phyloP scores from a whole-genome alignment of 2,888 invertebrate genomes.

The Spisula solida region DNA sequence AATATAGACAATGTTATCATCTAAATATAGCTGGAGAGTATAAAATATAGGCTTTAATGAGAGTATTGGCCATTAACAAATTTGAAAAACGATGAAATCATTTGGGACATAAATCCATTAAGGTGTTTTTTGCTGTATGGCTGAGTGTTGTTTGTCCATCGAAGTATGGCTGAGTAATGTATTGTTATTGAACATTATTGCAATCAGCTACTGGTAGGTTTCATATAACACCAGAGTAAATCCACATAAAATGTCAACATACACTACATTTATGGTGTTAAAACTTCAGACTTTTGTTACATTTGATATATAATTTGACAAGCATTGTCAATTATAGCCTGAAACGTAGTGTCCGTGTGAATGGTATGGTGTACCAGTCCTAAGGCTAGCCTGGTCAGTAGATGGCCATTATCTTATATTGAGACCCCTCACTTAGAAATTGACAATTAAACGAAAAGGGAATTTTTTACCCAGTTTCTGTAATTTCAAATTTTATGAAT shows the following conservation, averaged over 20 bases:
- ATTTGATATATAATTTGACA: neutral
- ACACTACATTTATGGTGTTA: neutral
- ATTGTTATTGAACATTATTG: neutral
- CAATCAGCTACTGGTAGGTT: neutral
- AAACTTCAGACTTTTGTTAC: neutral
- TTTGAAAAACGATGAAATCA: neutral
- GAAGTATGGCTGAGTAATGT: neutral
- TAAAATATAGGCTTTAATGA: constrained; percentile 9
- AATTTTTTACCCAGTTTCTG: neutral
- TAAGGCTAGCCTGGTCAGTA: neutral
- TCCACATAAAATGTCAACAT: neutral
- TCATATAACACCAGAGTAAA: neutral
- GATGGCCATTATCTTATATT: neutral
- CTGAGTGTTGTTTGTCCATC: neutral
- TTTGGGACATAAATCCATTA: constrained; percentile 14
- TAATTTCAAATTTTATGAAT: neutral
- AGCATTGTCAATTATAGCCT: constrained; percentile 19
- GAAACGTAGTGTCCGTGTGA: neutral
- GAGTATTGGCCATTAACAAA: constrained; percentile 8
- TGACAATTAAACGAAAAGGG: neutral
- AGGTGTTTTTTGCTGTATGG: neutral
- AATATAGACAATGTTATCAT: neutral
- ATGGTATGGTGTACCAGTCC: neutral
- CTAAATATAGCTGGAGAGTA: neutral
- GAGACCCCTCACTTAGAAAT: neutral